A percentile compares a stretch with the other conserved stretches of the same genome.
These are phyloP conservation scores for Tokudaia tokunoshimensis DNA, from an alignment of 2,797 vertebrate species.

Conservation along the genomic window DNA sequence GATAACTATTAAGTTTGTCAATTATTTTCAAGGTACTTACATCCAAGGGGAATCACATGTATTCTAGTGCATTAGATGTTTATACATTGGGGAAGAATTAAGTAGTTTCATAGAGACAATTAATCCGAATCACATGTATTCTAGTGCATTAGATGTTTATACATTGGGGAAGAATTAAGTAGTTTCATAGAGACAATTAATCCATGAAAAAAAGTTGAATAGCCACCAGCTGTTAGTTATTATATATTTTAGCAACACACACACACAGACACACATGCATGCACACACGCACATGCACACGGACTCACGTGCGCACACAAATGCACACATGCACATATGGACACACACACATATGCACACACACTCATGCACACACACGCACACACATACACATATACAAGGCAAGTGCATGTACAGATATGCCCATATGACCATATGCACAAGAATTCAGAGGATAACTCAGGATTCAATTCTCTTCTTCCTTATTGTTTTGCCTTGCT, in stretches of 20 bases:
- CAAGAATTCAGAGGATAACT: not conserved
- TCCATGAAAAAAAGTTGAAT: not conserved
- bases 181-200: not conserved
- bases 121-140: not conserved
- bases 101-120: not conserved
- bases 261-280: not conserved
- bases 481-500: not conserved
- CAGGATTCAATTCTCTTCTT: not conserved
- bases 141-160: not conserved
- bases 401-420: too few species aligned
- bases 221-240: not conserved
- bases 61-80: not conserved
- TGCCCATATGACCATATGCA: too few species aligned
- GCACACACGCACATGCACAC: not conserved
- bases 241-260: not conserved
- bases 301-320: not conserved
- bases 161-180: not conserved
- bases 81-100: not conserved
- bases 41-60: not conserved
- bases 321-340: not conserved
- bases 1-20: not conserved
- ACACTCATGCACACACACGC: not conserved
- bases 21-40: constrained; percentile 16
- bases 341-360: not conserved
- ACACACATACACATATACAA: not conserved